A percentile compares a stretch with the other conserved stretches of the same genome.
Evolutionary conservation across 2,113 vertebrate species (phyloP).

Genomic region (Pelecanoides urinatrix): DNA sequence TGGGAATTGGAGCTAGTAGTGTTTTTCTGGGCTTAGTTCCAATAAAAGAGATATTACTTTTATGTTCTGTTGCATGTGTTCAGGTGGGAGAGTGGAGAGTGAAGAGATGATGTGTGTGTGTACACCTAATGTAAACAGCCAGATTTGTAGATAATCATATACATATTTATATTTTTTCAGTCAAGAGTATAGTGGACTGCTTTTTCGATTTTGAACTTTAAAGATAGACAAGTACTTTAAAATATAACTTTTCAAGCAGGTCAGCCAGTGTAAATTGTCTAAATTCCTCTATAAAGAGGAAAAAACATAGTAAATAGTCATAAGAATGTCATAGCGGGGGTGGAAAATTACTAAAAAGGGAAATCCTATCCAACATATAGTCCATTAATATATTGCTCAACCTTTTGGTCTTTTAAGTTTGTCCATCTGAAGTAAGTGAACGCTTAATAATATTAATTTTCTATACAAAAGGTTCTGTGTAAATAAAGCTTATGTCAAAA

Average conservation of each 20-base stretch:
- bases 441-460: not conserved
- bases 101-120: not conserved
- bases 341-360: not conserved
- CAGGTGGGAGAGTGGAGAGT: not conserved
- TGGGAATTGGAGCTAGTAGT: not conserved
- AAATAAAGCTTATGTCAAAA: not conserved
- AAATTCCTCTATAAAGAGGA: not conserved
- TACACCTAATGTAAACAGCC: not conserved
- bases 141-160: not conserved
- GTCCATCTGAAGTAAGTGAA: not conserved
- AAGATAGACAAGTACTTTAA: not conserved
- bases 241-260: not conserved
- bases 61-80: not conserved
- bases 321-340: not conserved
- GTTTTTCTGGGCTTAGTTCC: not conserved
- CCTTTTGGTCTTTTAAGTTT: not conserved
- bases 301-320: not conserved
- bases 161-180: not conserved
- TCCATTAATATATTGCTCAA: not conserved
- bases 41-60: not conserved
- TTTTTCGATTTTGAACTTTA: not conserved
- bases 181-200: not conserved
- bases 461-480: not conserved
- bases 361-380: not conserved
- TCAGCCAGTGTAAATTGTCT: not conserved